Evolutionary conservation across 2,888 invertebrate genomes (phyloP), one percentile per base, ranked within the genome.

Genomic region (Oegoconia quadripuncta): DNA sequence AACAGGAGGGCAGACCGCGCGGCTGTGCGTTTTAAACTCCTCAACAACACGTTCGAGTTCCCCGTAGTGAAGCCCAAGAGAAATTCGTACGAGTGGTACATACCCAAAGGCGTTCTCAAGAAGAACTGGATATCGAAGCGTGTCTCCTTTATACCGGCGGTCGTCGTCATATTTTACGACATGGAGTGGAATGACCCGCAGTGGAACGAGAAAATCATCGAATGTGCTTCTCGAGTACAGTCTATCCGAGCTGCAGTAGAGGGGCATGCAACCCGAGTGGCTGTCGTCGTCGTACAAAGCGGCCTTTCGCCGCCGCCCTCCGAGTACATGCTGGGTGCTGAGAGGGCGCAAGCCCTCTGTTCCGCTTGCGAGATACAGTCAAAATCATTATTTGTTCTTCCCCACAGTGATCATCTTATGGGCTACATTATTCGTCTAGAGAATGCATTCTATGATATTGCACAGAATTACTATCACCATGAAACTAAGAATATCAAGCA

Each of bases 71-170:
- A 96, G 71, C 94, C 95, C 3, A 95, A 96, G 88, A 89, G 96
- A 50, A 93, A 93, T 62, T 95, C 96, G 0, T 98, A 97, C 74
- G 98, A 98, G 67, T 97, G 96, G 95, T 97, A 97, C 75, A 93
- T 96, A 55, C 97, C 97, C 0, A 95, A 95, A 74, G 98, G 99
- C 8, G 95, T 99, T 49, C 80, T 99, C 5, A 98, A 98, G 73
- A 92, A 93, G 28, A 95, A 96, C 67, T 99, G 99, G 99, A 94
- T 98, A 88, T 90, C 92, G 34, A 99, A 99, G 76, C 97, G 98
- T 67, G 88, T 97, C 23, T 92, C 93, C 52, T 90, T 94, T 40
- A 90, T 99, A 48, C 99, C 99, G 6, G 93, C 98, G 1, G 94
- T 99, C 1, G 93, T 97, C 16, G 97, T 98, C 2, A 91, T 98